Evolutionary conservation across 2,797 vertebrate species (phyloP).

Genomic region (Helarctos malayanus): DNA sequence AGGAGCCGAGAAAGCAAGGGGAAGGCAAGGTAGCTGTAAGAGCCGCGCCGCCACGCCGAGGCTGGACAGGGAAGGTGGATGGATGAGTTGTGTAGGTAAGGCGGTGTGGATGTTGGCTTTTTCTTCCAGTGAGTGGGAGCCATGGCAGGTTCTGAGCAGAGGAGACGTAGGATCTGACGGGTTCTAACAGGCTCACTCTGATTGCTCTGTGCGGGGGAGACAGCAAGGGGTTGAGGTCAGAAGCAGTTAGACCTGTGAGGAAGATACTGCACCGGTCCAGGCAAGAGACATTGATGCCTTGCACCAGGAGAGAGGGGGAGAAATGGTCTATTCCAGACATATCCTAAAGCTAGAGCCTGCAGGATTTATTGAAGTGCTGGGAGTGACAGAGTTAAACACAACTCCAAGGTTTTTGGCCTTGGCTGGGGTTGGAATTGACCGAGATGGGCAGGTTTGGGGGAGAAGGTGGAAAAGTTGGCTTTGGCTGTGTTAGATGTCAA

Average conservation of each 20-base stretch:
- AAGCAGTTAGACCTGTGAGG: background rate
- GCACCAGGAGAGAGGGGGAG: background rate
- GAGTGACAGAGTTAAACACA: background rate
- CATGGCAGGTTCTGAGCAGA: background rate
- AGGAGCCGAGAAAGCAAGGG: background rate
- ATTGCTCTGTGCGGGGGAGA: background rate
- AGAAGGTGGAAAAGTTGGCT: background rate
- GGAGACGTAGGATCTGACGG: background rate
- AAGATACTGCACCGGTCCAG: background rate
- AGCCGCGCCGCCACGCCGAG: fast-evolving
- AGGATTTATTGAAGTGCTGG: background rate
- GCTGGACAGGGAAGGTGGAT: background rate
- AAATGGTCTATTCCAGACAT: background rate
- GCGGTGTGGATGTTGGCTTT: background rate
- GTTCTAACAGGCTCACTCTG: background rate
- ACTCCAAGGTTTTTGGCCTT: background rate
- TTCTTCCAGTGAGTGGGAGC: background rate
- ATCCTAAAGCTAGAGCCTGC: background rate
- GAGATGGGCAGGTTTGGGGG: too few relatives aligned
- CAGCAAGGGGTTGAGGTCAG: background rate
- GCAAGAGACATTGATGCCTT: background rate
- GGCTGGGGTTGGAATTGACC: background rate
- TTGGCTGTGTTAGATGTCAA: background rate
- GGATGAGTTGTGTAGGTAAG: too few relatives aligned
- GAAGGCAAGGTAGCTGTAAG: too few relatives aligned